Conservation (phyloP, 2,888 invertebrate genomes). For the Aleiodes leptofemur region DNA sequence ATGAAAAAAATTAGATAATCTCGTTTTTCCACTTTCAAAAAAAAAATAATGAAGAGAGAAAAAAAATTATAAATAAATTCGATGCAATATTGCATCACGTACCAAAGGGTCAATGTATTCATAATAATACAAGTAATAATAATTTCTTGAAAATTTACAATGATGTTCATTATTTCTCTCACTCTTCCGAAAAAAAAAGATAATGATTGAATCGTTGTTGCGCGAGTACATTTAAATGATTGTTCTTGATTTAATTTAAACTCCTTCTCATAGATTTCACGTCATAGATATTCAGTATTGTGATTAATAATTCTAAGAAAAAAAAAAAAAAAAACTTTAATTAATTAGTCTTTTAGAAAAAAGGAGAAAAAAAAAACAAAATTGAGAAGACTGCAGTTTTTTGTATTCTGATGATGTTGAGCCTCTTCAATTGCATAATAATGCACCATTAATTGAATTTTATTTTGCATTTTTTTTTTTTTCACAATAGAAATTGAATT, state of each 20-base stretch:
- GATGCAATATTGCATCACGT: background rate
- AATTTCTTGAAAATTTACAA: constrained; percentile 6
- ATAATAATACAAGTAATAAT: background rate
- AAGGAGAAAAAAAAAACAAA: constrained; percentile 45
- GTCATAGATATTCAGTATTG: constrained; percentile 67
- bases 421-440: constrained; percentile 39
- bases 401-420: constrained; percentile 32
- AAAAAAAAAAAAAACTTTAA: constrained; percentile 31
- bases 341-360: constrained; percentile 27
- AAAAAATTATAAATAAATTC: background rate
- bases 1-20: constrained; percentile 1
- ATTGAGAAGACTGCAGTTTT: constrained; percentile 36
- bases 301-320: constrained; percentile 47
- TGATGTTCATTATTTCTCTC: constrained; percentile 8
- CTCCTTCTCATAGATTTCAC: constrained; percentile 69
- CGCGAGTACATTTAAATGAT: constrained; percentile 59
- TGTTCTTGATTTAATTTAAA: constrained; percentile 40
- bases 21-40: constrained; percentile 22
- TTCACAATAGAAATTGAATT: constrained; percentile 61
- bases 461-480: constrained; percentile 55
- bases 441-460: constrained; percentile 56
- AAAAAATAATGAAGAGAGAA: background rate
- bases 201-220: constrained; percentile 60
- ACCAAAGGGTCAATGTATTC: background rate
- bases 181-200: constrained; percentile 43